These are phyloP conservation scores for Stomatorhinus ivindoensis DNA, from an alignment of 2,113 vertebrate species.

Conservation along the genomic window DNA sequence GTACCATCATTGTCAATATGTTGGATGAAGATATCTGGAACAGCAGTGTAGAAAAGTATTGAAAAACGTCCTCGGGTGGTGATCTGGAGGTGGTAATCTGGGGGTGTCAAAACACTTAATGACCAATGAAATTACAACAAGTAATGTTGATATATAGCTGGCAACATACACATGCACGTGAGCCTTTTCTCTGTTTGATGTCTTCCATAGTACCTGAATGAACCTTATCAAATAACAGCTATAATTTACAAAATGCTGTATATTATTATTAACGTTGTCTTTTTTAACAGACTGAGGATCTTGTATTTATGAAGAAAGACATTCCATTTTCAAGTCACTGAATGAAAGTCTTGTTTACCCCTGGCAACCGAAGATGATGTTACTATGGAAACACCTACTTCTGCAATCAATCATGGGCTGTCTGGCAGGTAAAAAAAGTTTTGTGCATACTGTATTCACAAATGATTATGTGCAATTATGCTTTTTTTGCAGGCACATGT, in stretches of 20 bases:
- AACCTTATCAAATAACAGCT: conserved; percentile 35
- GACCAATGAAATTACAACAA: not conserved
- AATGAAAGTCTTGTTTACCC: conserved; percentile 62
- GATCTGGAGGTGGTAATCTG: not conserved
- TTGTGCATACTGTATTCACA: not conserved
- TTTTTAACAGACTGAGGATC: conserved; percentile 72
- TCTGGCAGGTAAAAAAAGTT: conserved; percentile 76
- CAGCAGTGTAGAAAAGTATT: not conserved
- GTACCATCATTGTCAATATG: not conserved
- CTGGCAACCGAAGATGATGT: conserved; percentile 79
- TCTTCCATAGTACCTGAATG: not conserved
- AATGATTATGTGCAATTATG: not conserved
- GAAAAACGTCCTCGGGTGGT: too few species aligned
- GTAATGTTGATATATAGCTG: not conserved
- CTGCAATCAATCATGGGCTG: conserved; percentile 80
- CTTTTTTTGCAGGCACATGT: not conserved
- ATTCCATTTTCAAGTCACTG: conserved; percentile 58
- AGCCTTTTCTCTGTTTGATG: not conserved
- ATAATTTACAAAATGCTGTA: conserved; percentile 48
- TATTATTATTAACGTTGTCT: conserved; percentile 61
- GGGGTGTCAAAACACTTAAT: not conserved
- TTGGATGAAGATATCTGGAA: not conserved
- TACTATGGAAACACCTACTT: conserved; percentile 85
- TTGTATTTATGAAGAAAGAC: conserved; percentile 57
- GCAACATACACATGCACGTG: not conserved